Percentiles rank a stretch among this genome's conserved stretches.
Conservation (phyloP, 2,797 vertebrate genomes). For the Darevskia nairensis region DNA sequence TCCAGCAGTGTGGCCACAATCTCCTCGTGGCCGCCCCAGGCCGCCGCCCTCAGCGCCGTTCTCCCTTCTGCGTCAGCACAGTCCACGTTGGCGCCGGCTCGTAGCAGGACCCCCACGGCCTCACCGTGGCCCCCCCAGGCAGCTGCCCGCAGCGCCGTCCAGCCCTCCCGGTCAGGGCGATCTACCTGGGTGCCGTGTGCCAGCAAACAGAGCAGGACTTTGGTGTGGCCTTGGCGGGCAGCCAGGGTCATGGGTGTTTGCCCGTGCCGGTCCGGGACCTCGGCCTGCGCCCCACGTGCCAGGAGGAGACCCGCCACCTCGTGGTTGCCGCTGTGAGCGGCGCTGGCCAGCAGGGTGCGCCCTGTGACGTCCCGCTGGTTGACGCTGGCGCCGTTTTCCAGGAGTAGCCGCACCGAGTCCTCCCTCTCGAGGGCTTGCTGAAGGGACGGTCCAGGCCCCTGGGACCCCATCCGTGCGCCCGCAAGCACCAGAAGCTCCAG, state of each 20-base stretch:
- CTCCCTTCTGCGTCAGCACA: conserved; percentile 81
- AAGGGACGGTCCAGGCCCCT: conserved; percentile 24
- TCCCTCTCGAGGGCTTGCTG: conserved; percentile 71
- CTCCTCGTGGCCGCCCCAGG: conserved; percentile 86
- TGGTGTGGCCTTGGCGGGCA: conserved; percentile 80
- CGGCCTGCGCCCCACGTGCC: conserved; percentile 75
- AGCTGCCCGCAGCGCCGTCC: conserved; percentile 84
- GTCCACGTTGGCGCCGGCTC: conserved; percentile 82
- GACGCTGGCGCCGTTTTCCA: conserved; percentile 76
- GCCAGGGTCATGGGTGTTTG: conserved; percentile 83
- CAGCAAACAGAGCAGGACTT: conserved; percentile 79
- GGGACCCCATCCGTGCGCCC: conserved; percentile 63
- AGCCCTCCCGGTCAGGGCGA: conserved; percentile 83
- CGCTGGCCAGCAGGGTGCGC: conserved; percentile 78
- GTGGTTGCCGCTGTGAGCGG: conserved; percentile 78
- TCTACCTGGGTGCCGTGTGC: conserved; percentile 69
- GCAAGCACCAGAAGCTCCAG: conserved; percentile 80
- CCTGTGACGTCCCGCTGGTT: conserved; percentile 76
- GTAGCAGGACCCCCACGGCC: conserved; percentile 78
- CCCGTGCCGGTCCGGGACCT: conserved; percentile 79
- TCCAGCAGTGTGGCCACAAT: conserved; percentile 78
- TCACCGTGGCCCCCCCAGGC: conserved; percentile 85
- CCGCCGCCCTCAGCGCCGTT: conserved; percentile 85
- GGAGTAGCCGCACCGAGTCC: conserved; percentile 73
- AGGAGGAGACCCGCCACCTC: conserved; percentile 78